phyloP scores from a whole-genome alignment of 2,113 vertebrate genomes.

The Microcebus ravelobensis region DNA sequence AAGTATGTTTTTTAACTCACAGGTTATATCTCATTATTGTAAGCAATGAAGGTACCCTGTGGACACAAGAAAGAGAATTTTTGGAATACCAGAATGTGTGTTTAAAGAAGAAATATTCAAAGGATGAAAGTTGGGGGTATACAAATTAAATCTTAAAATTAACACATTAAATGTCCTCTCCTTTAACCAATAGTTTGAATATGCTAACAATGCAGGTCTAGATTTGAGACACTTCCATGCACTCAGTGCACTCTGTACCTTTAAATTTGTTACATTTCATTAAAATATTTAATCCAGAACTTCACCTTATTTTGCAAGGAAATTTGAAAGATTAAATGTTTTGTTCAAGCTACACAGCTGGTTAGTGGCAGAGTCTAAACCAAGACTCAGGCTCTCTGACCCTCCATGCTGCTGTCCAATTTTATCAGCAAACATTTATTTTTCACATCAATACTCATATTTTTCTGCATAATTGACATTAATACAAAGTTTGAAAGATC shows the following conservation, averaged over 20 bases:
- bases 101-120: constrained; percentile 14
- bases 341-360: background rate
- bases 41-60: background rate
- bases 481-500: background rate
- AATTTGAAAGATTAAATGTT: background rate
- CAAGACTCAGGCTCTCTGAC: background rate
- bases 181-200: background rate
- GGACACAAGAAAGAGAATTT: background rate
- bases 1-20: background rate
- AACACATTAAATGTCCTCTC: background rate
- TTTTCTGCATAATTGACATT: background rate
- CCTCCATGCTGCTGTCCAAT: background rate
- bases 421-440: constrained; percentile 17
- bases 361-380: background rate
- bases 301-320: background rate
- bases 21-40: background rate
- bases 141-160: background rate
- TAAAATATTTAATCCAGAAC: constrained; percentile 11
- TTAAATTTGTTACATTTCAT: background rate
- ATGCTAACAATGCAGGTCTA: background rate
- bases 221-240: background rate
- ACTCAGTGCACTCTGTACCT: background rate
- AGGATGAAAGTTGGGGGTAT: background rate
- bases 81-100: background rate
- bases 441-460: background rate